Base-by-base conservation (phyloP, 1,140 invertebrate genomes). In the Trichonephila inaurata region DNA sequence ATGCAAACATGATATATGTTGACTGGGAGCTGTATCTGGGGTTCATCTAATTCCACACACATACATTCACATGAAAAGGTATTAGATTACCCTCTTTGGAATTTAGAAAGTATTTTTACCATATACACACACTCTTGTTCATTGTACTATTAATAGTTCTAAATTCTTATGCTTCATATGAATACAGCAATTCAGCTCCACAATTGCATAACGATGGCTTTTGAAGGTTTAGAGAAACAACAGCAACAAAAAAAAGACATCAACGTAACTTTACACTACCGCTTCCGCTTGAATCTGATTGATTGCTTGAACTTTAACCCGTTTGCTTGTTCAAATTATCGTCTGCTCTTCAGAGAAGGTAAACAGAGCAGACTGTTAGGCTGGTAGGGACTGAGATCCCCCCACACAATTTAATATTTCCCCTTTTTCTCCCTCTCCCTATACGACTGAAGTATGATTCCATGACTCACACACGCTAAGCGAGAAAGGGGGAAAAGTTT, bases 251-350 rank as follows among this genome's bases (percentile, higher is more conserved):
- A 62, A n/a, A 8, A 24, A 24, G 12, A 7, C n/a, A 8, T 69
- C 66, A 24, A 10, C n/a, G 66, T 24, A 69, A 69, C n/a, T 24
- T 69, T 24, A 24, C n/a, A 69, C 66, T 28, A 69, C 0, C 10
- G 2, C 66, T 69, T 69, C 66, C 66, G 21, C 19, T 7, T 69
- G 66, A 69, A 69, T 19, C n/a, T 69, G 66, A 69, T n/a, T 24
- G 66, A 69, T 69, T n/a, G n/a, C 66, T 24, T 69, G 66, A 69
- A 10, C 66, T 69, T 12, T 69, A 69, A 69, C 66, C 66, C 66
- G 66, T 21, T 12, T 24, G 66, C 66, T n/a, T 21, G 66, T 21
- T 69, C 66, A 69, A 69, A 24, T 69, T 69, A 19, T 69, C 21
- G 66, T n/a, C 66, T 69, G 19, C 66, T 69, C 66, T 24, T 24